Evolutionary conservation across 2,113 vertebrate genomes (phyloP).

Genomic region (Chlamydotis undulata): DNA sequence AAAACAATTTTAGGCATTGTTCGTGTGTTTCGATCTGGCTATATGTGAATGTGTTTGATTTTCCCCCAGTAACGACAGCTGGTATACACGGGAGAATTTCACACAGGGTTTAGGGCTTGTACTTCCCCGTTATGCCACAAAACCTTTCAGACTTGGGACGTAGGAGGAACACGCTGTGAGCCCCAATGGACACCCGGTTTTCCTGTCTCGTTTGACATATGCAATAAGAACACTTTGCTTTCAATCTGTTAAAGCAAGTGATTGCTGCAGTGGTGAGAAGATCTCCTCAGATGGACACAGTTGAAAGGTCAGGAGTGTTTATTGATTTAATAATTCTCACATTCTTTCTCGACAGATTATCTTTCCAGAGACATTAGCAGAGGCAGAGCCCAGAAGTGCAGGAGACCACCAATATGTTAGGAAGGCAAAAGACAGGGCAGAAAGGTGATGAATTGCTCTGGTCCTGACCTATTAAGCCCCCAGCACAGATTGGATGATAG

Average conservation of each 20-base stretch:
- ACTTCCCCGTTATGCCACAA: not conserved
- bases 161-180: not conserved
- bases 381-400: slow-evolving; percentile 5
- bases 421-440: not conserved
- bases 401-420: not conserved
- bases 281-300: slow-evolving; percentile 33
- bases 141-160: not conserved
- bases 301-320: slow-evolving; percentile 58
- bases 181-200: not conserved
- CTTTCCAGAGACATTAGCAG: slow-evolving; percentile 45
- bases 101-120: not conserved
- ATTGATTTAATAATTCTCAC: slow-evolving; percentile 69
- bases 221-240: not conserved
- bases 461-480: slow-evolving; percentile 16
- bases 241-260: not conserved
- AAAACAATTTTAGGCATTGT: not conserved
- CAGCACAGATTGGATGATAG: not conserved
- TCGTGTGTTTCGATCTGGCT: not conserved
- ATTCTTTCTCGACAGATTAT: slow-evolving; percentile 52
- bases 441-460: slow-evolving; percentile 11
- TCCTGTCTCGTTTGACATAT: not conserved
- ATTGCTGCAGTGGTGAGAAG: not conserved
- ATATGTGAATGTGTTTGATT: not conserved
- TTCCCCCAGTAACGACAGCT: not conserved
- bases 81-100: not conserved